Evolutionary conservation across 2,113 vertebrate genomes (phyloP).

Genomic region (Corythaixoides concolor): DNA sequence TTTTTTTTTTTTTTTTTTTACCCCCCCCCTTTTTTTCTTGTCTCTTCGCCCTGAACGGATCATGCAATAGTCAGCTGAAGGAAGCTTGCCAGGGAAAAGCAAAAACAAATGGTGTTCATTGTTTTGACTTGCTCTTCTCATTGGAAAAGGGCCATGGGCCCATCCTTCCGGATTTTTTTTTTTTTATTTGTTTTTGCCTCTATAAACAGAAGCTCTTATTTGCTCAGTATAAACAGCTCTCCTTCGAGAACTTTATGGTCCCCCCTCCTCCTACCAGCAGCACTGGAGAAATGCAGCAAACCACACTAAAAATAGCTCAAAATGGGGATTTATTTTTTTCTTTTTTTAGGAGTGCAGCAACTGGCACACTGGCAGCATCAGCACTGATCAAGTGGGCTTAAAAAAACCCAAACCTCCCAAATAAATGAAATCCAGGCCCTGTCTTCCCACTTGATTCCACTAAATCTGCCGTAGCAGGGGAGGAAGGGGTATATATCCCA

Average conservation of each 20-base stretch:
- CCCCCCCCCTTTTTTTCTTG: not conserved
- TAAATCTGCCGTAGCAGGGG: not conserved
- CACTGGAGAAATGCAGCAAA: not conserved
- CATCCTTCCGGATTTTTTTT: constrained; percentile 29
- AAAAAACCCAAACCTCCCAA: not conserved
- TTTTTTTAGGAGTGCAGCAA: not conserved
- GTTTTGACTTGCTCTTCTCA: constrained; percentile 50
- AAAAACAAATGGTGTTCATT: constrained; percentile 44
- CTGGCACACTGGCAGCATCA: accelerated
- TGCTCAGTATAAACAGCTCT: constrained; percentile 30
- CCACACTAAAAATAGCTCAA: not conserved
- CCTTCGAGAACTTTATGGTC: not conserved
- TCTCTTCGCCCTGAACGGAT: not conserved
- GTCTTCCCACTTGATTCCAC: not conserved
- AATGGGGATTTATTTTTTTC: not conserved
- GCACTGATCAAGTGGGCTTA: not conserved
- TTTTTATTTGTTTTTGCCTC: constrained; percentile 37
- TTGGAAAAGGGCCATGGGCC: constrained; percentile 28
- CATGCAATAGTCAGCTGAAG: constrained; percentile 7
- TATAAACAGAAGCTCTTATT: constrained; percentile 60
- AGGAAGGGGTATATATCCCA: not conserved
- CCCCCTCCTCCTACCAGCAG: not conserved
- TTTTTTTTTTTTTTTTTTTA: not conserved
- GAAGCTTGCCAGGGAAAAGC: constrained; percentile 43
- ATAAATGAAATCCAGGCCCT: not conserved